Conservation (phyloP, 2,797 vertebrate genomes). For the Pipistrellus pipistrellus region DNA sequence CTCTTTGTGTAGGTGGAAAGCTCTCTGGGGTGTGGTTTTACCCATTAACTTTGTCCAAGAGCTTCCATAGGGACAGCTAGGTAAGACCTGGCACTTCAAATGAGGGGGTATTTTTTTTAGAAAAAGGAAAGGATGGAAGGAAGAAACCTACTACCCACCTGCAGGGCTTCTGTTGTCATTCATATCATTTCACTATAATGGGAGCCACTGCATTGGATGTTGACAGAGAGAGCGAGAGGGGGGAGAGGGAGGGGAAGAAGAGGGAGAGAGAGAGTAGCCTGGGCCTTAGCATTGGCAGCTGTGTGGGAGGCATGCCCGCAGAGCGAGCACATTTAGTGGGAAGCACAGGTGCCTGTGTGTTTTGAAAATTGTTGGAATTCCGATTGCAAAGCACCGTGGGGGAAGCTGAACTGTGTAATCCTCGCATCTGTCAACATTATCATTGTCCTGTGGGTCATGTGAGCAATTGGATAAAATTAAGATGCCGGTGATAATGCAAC, state of each 20-base stretch:
- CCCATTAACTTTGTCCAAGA: slow-evolving; percentile 48
- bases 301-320: slow-evolving; percentile 27
- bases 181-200: slow-evolving; percentile 81
- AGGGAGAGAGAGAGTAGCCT: too few relatives aligned
- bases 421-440: slow-evolving; percentile 87
- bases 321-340: slow-evolving; percentile 70
- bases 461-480: slow-evolving; percentile 73
- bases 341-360: slow-evolving; percentile 87
- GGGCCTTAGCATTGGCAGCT: slow-evolving; percentile 62
- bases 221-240: not conserved
- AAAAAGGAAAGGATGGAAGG: not conserved
- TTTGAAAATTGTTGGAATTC: slow-evolving; percentile 88
- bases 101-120: not conserved
- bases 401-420: slow-evolving; percentile 77
- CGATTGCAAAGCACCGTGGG: slow-evolving; percentile 71
- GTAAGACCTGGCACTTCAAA: slow-evolving; percentile 62
- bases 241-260: too few relatives aligned
- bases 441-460: slow-evolving; percentile 83
- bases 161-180: slow-evolving; percentile 84
- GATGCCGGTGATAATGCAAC: slow-evolving; percentile 45
- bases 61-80: not conserved
- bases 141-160: slow-evolving; percentile 80
- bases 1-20: slow-evolving; percentile 69
- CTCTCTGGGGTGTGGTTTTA: slow-evolving; percentile 54
- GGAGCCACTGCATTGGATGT: slow-evolving; percentile 82